Base-by-base conservation (phyloP, 2,888 invertebrate genomes). In the Barypeithes pellucidus region DNA sequence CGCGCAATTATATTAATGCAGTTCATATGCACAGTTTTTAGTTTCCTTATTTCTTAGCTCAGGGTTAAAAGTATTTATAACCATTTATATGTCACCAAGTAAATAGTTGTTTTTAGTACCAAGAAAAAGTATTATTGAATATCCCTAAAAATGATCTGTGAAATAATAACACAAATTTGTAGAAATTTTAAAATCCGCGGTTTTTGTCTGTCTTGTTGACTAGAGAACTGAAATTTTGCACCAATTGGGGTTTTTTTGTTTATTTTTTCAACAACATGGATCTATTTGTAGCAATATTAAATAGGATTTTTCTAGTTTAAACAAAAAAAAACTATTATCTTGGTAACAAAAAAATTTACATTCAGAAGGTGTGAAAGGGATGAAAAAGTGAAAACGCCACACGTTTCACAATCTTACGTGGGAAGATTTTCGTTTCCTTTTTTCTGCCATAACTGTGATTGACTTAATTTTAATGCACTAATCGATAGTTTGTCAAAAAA, bases 371-470 rank as follows among this genome's bases (percentile, higher is more conserved):
- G 66, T 61, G 45, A 45, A 62, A 74, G 72, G 59, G 63, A 73
- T 67, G 63, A 66, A 74, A 63, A 74, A 67, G 63, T 66, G 22
- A 45, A 54, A 57, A 41, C 22, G 61, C 67, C 62, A 61, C 68
- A 57, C 50, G 39, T 61, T 52, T 63, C 62, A 63, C 69, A 62
- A 54, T 60, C 20, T 65, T 61, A 59, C n/a, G 33, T 72, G 62
- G 74, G 67, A 74, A 74, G 71, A 71, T 74, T 61, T 57, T 71
- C 71, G 67, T 74, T 74, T 67, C 54, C 70, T 71, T 67, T 66
- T 74, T 72, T 74, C 74, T 74, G 74, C 74, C 74, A 62, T 74
- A 57, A 62, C 47, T 74, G 61, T 74, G 67, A 71, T 74, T 74
- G 71, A 71, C 67, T 47, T 67, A 71, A 47, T 57, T 62, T 54